A percentile compares a stretch with the other conserved stretches of the same genome.
Conservation (phyloP, 2,113 vertebrate genomes). For the Riparia riparia region DNA sequence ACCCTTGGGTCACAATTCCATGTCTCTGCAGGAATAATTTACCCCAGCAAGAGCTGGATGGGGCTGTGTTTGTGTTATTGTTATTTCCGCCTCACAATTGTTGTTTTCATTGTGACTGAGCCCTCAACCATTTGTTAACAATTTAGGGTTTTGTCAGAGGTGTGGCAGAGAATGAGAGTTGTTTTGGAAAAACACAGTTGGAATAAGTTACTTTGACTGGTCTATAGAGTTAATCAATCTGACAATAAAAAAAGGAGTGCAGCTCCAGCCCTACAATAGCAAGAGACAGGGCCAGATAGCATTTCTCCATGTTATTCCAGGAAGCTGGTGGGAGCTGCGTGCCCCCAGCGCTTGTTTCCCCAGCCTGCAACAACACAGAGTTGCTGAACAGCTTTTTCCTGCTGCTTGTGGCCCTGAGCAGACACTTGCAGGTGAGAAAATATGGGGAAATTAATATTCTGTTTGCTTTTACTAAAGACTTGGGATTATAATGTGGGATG, state of each 20-base stretch:
- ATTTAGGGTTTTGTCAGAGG: constrained; percentile 10
- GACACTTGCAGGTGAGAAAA: not conserved
- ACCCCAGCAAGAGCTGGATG: not conserved
- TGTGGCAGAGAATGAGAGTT: not conserved
- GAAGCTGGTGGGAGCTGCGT: not conserved
- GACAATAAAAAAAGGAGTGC: not conserved
- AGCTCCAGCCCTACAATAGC: not conserved
- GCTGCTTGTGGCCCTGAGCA: not conserved
- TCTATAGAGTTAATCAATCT: constrained; percentile 7
- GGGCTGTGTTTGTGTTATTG: not conserved
- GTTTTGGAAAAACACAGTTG: constrained; percentile 45
- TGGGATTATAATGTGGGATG: not conserved
- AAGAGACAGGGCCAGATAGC: not conserved
- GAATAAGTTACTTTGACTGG: constrained; percentile 29
- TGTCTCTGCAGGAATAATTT: not conserved
- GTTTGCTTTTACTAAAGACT: not conserved
- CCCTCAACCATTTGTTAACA: constrained; percentile 39
- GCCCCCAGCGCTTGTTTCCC: not conserved
- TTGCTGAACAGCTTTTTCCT: not conserved
- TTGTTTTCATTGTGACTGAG: not conserved
- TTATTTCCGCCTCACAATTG: not conserved
- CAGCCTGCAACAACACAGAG: not conserved
- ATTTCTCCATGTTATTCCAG: not conserved
- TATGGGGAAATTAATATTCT: not conserved
- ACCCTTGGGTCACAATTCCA: not conserved